phyloP scores from a whole-genome alignment of 2,888 invertebrate species.

The Macaria liturata region DNA sequence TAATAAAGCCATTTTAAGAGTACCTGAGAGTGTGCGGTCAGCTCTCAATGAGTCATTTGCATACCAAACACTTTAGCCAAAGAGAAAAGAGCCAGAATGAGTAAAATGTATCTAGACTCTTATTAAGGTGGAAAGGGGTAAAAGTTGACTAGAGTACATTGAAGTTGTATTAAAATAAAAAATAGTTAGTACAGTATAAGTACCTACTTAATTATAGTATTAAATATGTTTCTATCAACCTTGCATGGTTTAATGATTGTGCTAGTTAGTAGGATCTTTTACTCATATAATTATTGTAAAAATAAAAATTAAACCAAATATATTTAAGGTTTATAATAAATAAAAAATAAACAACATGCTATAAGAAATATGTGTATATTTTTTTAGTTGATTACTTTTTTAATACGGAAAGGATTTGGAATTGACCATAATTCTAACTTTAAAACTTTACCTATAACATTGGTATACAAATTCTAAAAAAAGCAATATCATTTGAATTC shows the following conservation, averaged over 20 bases:
- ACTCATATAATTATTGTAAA: background rate
- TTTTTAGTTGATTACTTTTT: no score
- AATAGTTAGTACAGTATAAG: background rate
- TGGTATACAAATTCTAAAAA: no score
- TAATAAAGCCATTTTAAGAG: background rate
- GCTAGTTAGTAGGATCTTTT: background rate
- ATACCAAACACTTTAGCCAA: constrained; percentile 42
- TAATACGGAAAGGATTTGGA: no score
- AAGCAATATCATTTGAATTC: background rate
- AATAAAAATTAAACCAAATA: no score
- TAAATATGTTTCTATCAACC: background rate
- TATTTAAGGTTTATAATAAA: no score
- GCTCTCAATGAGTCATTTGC: constrained; percentile 45
- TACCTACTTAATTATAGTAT: background rate
- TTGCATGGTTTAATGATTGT: background rate
- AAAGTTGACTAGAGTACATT: background rate
- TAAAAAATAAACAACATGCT: no score
- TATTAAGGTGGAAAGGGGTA: background rate
- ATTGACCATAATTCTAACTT: no score
- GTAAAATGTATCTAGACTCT: background rate
- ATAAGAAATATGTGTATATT: no score
- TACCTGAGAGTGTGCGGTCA: constrained; percentile 26
- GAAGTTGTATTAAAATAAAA: no score
- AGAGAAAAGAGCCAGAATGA: constrained; percentile 1
- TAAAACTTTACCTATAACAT: no score